phyloP scores from a whole-genome alignment of 2,113 vertebrate genomes.

The Entomyzon cyanotis region DNA sequence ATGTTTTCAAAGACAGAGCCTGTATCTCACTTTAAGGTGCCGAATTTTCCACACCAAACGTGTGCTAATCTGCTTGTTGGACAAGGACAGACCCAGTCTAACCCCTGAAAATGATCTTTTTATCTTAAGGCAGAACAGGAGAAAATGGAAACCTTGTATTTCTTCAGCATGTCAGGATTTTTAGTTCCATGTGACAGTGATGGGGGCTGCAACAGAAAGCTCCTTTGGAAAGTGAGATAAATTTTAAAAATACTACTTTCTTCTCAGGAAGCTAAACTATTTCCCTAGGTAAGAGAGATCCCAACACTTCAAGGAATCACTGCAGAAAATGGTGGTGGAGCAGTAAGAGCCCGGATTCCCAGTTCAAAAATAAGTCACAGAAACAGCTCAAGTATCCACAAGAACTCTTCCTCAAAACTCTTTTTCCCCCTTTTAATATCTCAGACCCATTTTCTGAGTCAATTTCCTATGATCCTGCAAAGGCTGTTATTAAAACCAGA shows the following conservation, averaged over 20 bases:
- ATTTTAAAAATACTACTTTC: slow-evolving; percentile 16
- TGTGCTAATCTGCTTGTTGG: neutral
- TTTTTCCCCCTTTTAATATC: slow-evolving; percentile 57
- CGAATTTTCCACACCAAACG: neutral
- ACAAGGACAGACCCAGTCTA: neutral
- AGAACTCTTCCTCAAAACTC: slow-evolving; percentile 32
- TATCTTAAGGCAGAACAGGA: neutral
- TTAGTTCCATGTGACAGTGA: slow-evolving; percentile 14
- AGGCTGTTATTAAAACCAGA: slow-evolving; percentile 79
- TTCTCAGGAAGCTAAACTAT: slow-evolving; percentile 26
- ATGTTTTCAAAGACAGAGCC: neutral
- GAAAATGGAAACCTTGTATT: neutral
- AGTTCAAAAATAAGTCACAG: slow-evolving; percentile 40
- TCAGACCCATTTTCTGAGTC: slow-evolving; percentile 72
- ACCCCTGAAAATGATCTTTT: neutral
- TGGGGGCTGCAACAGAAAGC: neutral
- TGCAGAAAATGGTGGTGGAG: slow-evolving; percentile 42
- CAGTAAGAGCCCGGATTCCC: neutral
- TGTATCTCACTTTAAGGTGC: neutral
- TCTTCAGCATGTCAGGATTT: slow-evolving; percentile 1
- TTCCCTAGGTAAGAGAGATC: slow-evolving; percentile 43
- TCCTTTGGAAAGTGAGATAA: slow-evolving; percentile 36
- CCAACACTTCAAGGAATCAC: neutral
- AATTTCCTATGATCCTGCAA: slow-evolving; percentile 73
- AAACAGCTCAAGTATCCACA: slow-evolving; percentile 45